Conservation (phyloP, 1,140 invertebrate genomes). For the Bombus huntii region DNA sequence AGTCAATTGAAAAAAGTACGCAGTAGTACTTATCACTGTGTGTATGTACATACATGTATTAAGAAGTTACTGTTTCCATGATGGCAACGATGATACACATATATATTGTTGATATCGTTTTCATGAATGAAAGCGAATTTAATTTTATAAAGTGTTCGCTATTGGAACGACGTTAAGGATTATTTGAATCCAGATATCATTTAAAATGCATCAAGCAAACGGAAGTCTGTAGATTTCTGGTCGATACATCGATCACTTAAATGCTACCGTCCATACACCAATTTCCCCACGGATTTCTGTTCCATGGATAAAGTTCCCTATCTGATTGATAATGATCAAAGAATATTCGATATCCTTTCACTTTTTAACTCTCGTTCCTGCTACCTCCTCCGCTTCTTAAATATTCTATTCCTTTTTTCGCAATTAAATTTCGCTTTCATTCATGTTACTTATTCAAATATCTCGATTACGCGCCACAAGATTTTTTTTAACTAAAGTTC, state of each 20-base stretch:
- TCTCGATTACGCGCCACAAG: too few relatives aligned
- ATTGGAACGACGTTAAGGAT: neutral
- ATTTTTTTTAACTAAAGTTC: neutral
- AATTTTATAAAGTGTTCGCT: neutral
- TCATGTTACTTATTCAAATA: neutral
- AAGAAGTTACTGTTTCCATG: neutral
- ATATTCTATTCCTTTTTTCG: neutral
- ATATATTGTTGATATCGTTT: neutral
- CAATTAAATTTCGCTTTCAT: neutral
- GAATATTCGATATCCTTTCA: neutral
- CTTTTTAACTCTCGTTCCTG: neutral
- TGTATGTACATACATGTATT: too few relatives aligned
- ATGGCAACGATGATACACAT: neutral
- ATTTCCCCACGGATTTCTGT: too few relatives aligned
- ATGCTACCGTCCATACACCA: neutral
- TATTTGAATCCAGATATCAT: neutral
- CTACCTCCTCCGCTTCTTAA: neutral
- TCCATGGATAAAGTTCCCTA: neutral
- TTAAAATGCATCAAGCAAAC: neutral
- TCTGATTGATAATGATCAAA: neutral
- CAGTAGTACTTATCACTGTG: neutral
- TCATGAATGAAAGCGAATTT: neutral
- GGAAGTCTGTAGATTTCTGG: neutral
- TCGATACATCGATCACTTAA: constrained; percentile 3
- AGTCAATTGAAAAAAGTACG: neutral